These are phyloP conservation scores for Engystomops pustulosus DNA, from an alignment of 2,113 vertebrate species.

Conservation along the genomic window DNA sequence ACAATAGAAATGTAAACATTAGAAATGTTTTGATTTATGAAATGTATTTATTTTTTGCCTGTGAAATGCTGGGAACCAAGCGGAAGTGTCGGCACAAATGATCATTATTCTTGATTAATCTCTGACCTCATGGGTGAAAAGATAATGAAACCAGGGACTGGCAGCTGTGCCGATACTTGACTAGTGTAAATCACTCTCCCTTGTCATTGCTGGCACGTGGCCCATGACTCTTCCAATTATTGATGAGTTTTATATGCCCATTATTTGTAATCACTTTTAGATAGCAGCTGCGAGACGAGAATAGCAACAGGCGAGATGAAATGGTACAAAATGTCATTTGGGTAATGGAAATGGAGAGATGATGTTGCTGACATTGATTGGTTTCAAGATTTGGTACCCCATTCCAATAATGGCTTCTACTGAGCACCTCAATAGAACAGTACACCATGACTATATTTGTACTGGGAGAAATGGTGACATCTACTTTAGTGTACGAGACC, in stretches of 20 bases:
- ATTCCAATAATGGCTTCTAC: too few relatives aligned
- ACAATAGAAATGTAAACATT: too few relatives aligned
- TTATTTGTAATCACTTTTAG: constrained; percentile 76
- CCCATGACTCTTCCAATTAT: constrained; percentile 75
- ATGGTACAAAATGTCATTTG: constrained; percentile 61
- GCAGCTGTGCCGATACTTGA: constrained; percentile 69
- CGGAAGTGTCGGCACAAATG: too few relatives aligned
- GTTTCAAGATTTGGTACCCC: neutral
- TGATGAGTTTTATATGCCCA: constrained; percentile 73
- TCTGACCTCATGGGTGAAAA: neutral
- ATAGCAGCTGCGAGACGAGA: constrained; percentile 69
- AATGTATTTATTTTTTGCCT: too few relatives aligned
- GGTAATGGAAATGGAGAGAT: constrained; percentile 59
- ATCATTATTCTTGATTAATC: neutral
- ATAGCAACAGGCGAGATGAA: constrained; percentile 63
- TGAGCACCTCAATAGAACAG: too few relatives aligned
- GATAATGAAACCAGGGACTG: constrained; percentile 63
- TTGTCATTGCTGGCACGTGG: constrained; percentile 73
- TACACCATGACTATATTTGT: too few relatives aligned
- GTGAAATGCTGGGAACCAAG: too few relatives aligned
- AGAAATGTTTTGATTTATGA: too few relatives aligned
- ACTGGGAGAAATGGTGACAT: too few relatives aligned
- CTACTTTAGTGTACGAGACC: too few relatives aligned
- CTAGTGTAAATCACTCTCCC: constrained; percentile 72
- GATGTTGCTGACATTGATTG: too few relatives aligned